A percentile compares a stretch with the other conserved stretches of the same genome.
These are phyloP conservation scores for Zosterops pallidus DNA, from an alignment of 2,113 vertebrate genomes.

Conservation along the genomic window DNA sequence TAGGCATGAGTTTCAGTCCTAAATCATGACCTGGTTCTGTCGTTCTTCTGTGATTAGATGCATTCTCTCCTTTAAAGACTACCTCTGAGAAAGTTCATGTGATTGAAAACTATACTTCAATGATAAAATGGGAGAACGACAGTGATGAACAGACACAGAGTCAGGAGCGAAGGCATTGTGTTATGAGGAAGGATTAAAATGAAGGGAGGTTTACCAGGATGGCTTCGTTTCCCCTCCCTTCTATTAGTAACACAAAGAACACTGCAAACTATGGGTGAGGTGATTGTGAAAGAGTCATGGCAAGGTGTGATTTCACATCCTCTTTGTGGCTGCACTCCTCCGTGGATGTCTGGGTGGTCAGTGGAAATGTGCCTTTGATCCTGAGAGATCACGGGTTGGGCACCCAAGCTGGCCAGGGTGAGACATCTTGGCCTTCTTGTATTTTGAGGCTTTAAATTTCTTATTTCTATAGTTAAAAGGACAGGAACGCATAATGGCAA, in stretches of 20 bases:
- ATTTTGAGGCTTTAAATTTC: background rate
- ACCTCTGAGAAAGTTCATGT: background rate
- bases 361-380: background rate
- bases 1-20: background rate
- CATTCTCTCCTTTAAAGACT: background rate
- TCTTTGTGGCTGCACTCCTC: background rate
- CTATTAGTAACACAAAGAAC: background rate
- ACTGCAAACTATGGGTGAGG: background rate
- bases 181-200: background rate
- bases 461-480: background rate
- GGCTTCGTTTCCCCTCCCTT: background rate
- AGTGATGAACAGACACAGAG: background rate
- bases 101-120: background rate
- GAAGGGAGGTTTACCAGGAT: background rate
- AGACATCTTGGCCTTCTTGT: background rate
- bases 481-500: background rate
- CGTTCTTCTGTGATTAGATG: background rate
- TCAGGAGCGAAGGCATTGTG: background rate
- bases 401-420: background rate
- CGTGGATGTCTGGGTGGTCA: background rate
- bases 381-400: background rate
- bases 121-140: background rate
- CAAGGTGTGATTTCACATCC: background rate
- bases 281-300: background rate
- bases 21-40: background rate